A percentile compares a stretch with the other conserved stretches of the same genome.
phyloP scores from a whole-genome alignment of 2,797 vertebrate genomes.

The Sarcoramphus papa region DNA sequence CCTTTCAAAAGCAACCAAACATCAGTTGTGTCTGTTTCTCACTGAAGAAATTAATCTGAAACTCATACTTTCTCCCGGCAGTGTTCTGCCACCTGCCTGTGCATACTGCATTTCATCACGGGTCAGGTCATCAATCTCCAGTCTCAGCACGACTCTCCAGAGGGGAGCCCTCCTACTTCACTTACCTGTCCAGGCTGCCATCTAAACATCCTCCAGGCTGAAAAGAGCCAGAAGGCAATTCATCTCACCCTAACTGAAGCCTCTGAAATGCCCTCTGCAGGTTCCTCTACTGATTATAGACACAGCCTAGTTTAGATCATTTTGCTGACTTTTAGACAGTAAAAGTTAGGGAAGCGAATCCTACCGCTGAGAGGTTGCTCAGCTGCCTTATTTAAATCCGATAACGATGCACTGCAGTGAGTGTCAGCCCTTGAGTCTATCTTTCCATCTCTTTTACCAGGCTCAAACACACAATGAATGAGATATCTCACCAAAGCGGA shows the following conservation, averaged over 20 bases:
- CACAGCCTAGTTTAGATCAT: background rate
- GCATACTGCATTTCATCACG: background rate
- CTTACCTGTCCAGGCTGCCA: background rate
- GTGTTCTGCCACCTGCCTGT: conserved; percentile 38
- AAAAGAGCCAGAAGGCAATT: background rate
- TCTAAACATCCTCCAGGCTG: background rate
- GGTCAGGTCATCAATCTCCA: background rate
- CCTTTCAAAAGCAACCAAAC: background rate
- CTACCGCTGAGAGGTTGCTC: background rate
- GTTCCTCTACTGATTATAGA: background rate
- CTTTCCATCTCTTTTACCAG: background rate
- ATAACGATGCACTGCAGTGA: rapidly evolving
- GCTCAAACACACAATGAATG: background rate
- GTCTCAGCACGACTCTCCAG: background rate
- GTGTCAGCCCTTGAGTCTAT: background rate
- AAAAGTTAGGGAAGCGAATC: background rate
- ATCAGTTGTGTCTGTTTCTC: background rate
- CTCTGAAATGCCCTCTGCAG: background rate
- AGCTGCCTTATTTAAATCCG: background rate
- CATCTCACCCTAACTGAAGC: background rate
- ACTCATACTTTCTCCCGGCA: background rate
- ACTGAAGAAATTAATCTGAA: background rate
- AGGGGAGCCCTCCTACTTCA: background rate
- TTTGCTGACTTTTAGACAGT: background rate
- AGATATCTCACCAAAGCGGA: background rate